Base-by-base conservation (phyloP, 2,888 invertebrate genomes). In the Heliothis peltigera region DNA sequence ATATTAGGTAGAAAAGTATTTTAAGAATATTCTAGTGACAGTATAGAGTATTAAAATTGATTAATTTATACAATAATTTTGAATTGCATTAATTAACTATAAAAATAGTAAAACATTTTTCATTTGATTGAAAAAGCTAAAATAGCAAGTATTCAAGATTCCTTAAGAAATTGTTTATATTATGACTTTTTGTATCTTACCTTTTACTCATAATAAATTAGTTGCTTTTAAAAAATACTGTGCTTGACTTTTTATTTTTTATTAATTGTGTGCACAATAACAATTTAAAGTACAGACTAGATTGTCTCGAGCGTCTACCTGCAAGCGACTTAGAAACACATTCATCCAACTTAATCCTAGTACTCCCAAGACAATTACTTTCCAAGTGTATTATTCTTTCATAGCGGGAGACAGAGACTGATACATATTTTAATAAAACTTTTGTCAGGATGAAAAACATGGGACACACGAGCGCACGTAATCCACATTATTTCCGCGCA, bases 401-500 rank as follows among this genome's bases (percentile, higher is more conserved):
- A 64, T 52, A 54, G 32, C 49, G 44, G 22, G 62, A 55, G 53
- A 59, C 63, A 55, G 69, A 58, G 49, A 57, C 62, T 68, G 69
- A 67, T 80, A 71, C 76, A 79, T 76, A 73, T 79, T 81, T 79
- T 68, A 80, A 79, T 81, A 81, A 81, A 77, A 82, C 79, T 79
- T 77, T 82, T 58, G 65, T 48, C 57, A 54, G 70, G 74, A 77
- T 71, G 79, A 75, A 72, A 81, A 73, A 66, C 70, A 75, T 75
- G 77, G 82, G 78, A 81, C 82, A 81, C 68, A 81, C 80, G 71
- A 75, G 81, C 76, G 84, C 89, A 91, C 90, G 92, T 91, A 88
- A 87, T 87, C 81, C 87, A 84, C 89, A 91, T 91, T 89, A 90
- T 88, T 91, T 88, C 83, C 84, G 79, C 84, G 81, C 82, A 86